Evolutionary conservation across 2,888 invertebrate genomes (phyloP), one percentile per base, ranked within the genome.

Genomic region (Phasia obesa): DNA sequence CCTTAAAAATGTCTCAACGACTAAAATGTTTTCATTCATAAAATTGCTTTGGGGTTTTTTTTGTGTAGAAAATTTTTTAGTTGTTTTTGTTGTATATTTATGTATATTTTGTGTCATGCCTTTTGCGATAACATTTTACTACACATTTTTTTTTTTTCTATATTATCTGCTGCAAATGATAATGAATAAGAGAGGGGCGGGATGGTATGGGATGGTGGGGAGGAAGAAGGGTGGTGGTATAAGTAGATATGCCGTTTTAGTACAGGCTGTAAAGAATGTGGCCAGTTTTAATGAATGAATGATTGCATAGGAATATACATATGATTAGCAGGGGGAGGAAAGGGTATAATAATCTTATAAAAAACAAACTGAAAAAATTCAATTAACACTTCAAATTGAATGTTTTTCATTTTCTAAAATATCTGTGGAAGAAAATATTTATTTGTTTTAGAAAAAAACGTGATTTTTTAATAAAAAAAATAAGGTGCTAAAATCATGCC

Each of bases 61-160:
- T n/a, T n/a, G n/a, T 42, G 38, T 42, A 15, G 38, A 11, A 15
- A 15, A 15, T n/a, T 42, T 42, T 42, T n/a, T 42, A 15, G 4
- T n/a, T 42, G 15, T 35, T 1, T 35, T 9, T 35, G 35, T 35
- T 35, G 35, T 35, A n/a, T 35, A 11, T 35, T 35, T 35, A 35
- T 11, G n/a, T n/a, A n/a, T 42, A 15, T 38, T 42, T 42, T 42
- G 15, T 42, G 38, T 42, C 6, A 23, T 44, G 2, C 3, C 15
- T 60, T 60, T 42, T n/a, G 17, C 42, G 25, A 60, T 44, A 60
- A 60, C 21, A 60, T 60, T 60, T 44, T 44, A 44, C 44, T 62
- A 25, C 44, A 44, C 25, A 23, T n/a, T n/a, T 42, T 42, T 42
- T 42, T 13, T 15, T 42, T 42, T 27, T 27, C 27, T 5, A 27